Percentiles rank a stretch among this genome's conserved stretches.
These are phyloP conservation scores for Drosophila bocki DNA, from an alignment of 1,140 invertebrate genomes.

Conservation along the genomic window DNA sequence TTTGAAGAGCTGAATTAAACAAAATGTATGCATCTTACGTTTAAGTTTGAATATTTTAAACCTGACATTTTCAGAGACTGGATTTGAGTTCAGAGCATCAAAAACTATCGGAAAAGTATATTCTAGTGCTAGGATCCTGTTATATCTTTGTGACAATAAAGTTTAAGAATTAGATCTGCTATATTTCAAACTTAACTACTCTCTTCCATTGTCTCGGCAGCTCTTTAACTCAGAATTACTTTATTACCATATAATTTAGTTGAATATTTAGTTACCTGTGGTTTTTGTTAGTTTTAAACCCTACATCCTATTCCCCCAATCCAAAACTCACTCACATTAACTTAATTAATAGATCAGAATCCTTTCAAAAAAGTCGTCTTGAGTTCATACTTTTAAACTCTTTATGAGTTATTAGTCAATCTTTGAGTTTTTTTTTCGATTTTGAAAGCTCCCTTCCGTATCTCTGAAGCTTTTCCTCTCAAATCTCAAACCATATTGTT, in stretches of 20 bases:
- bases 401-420: constrained; percentile 13
- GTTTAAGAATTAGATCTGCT: too few relatives aligned
- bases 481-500: constrained; percentile 21
- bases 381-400: constrained; percentile 4
- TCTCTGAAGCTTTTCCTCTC: neutral
- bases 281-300: neutral
- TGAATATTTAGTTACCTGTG: neutral
- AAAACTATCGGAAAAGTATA: too few relatives aligned
- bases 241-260: neutral
- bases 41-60: too few relatives aligned
- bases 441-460: neutral
- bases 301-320: neutral
- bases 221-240: neutral
- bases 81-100: too few relatives aligned
- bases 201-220: neutral
- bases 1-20: too few relatives aligned
- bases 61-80: too few relatives aligned
- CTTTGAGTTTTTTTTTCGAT: constrained; percentile 22
- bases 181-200: too few relatives aligned
- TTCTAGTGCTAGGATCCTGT: too few relatives aligned
- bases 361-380: neutral
- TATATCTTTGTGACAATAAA: too few relatives aligned
- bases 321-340: neutral
- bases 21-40: too few relatives aligned
- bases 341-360: neutral